These are phyloP conservation scores for Galaxias olidus DNA, from an alignment of 2,797 vertebrate species.

Conservation along the genomic window DNA sequence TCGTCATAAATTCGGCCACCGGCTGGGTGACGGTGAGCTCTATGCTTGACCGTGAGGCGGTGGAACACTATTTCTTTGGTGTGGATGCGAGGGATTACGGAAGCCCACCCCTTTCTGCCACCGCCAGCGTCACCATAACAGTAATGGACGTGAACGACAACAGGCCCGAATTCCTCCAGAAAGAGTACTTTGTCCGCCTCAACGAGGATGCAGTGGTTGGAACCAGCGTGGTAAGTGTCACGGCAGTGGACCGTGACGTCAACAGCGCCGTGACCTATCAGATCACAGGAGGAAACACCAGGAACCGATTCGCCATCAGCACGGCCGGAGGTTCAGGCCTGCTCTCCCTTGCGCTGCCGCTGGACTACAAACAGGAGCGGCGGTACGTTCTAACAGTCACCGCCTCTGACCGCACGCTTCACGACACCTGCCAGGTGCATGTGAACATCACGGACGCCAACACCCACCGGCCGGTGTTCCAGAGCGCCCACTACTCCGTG, in stretches of 20 bases:
- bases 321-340: constrained; percentile 89
- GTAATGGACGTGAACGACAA: constrained; percentile 98
- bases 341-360: constrained; percentile 88
- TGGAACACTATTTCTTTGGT: constrained; percentile 94
- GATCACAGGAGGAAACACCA: constrained; percentile 95
- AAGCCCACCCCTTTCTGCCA: constrained; percentile 86
- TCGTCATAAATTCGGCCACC: constrained; percentile 92
- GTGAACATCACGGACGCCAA: constrained; percentile 98
- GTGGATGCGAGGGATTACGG: constrained; percentile 96
- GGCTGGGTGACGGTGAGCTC: constrained; percentile 95
- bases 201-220: constrained; percentile 93
- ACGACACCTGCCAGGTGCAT: constrained; percentile 94
- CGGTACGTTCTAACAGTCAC: constrained; percentile 93
- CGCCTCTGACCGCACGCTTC: constrained; percentile 94
- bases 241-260: constrained; percentile 91
- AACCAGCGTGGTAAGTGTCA: constrained; percentile 91
- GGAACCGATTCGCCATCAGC: constrained; percentile 96
- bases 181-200: constrained; percentile 90
- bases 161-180: constrained; percentile 92
- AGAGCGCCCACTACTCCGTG: constrained; percentile 96
- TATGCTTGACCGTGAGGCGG: constrained; percentile 89
- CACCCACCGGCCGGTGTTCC: constrained; percentile 95
- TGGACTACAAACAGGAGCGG: constrained; percentile 98
- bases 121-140: constrained; percentile 93
- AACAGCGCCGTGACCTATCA: constrained; percentile 98